Conservation (phyloP, 2,797 vertebrate genomes). For the Sphenodon punctatus region DNA sequence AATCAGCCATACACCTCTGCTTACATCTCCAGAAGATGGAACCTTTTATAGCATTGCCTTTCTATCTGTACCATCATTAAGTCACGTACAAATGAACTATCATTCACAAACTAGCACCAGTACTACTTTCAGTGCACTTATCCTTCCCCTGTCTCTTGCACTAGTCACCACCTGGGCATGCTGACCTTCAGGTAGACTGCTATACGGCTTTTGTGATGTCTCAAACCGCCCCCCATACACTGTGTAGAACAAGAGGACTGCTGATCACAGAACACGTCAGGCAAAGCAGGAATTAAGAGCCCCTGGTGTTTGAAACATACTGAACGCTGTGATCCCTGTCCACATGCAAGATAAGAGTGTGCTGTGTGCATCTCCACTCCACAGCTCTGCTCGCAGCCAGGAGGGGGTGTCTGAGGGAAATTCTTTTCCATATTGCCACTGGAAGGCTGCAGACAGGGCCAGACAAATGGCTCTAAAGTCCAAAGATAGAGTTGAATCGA, state of each 20-base stretch:
- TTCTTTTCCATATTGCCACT: neutral
- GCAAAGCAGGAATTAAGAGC: neutral
- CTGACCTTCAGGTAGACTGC: neutral
- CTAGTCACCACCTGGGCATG: neutral
- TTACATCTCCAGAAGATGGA: neutral
- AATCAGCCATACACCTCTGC: rapidly evolving
- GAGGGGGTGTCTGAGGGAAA: neutral
- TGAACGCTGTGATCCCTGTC: neutral
- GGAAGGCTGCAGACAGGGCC: neutral
- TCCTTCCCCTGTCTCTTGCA: neutral
- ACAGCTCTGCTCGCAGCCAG: neutral
- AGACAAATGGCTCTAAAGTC: neutral
- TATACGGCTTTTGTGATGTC: neutral
- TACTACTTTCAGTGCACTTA: neutral
- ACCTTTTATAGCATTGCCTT: neutral
- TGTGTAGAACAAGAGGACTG: too few relatives aligned
- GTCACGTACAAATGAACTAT: neutral
- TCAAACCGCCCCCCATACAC: neutral
- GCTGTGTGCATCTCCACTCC: neutral
- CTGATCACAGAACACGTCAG: too few relatives aligned
- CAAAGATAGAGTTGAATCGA: neutral
- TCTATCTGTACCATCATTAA: neutral
- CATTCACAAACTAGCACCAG: neutral
- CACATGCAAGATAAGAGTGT: neutral
- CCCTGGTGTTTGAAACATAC: neutral